Conservation (phyloP, 2,888 invertebrate species). For the Serripes groenlandicus region DNA sequence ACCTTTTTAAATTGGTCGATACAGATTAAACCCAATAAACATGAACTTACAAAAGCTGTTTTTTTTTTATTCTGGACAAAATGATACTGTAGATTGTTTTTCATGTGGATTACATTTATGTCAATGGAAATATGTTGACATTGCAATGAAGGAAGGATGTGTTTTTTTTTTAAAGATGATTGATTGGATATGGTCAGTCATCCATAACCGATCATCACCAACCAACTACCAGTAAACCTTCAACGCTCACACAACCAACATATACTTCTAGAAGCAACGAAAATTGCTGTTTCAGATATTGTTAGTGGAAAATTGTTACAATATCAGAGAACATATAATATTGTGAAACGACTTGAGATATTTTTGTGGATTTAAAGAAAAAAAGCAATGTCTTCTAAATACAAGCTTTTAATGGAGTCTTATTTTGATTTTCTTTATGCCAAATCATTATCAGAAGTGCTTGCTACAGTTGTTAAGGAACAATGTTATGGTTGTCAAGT, state of each 20-base stretch:
- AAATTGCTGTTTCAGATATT: not conserved
- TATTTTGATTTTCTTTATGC: slow-evolving; percentile 48
- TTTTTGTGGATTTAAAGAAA: not conserved
- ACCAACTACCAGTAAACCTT: not conserved
- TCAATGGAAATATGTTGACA: too few relatives aligned
- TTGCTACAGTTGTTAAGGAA: not conserved
- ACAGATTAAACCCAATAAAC: too few relatives aligned
- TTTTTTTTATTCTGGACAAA: too few relatives aligned
- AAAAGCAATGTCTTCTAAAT: not conserved
- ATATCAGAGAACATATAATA: not conserved
- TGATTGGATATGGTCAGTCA: too few relatives aligned
- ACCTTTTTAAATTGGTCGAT: too few relatives aligned
- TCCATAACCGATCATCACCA: too few relatives aligned
- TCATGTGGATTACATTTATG: too few relatives aligned
- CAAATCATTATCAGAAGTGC: slow-evolving; percentile 29
- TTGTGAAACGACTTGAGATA: not conserved
- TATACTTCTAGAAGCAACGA: not conserved
- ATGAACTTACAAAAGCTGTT: too few relatives aligned
- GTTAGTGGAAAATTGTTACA: not conserved
- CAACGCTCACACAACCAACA: not conserved
- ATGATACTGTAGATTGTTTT: too few relatives aligned
- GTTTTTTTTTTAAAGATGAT: too few relatives aligned
- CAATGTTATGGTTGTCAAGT: slow-evolving; percentile 34
- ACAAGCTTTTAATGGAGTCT: not conserved
- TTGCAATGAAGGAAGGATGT: too few relatives aligned